A percentile compares a stretch with the other conserved stretches of the same genome.
phyloP scores from a whole-genome alignment of 2,888 invertebrate genomes.

The Monochamus alternatus region DNA sequence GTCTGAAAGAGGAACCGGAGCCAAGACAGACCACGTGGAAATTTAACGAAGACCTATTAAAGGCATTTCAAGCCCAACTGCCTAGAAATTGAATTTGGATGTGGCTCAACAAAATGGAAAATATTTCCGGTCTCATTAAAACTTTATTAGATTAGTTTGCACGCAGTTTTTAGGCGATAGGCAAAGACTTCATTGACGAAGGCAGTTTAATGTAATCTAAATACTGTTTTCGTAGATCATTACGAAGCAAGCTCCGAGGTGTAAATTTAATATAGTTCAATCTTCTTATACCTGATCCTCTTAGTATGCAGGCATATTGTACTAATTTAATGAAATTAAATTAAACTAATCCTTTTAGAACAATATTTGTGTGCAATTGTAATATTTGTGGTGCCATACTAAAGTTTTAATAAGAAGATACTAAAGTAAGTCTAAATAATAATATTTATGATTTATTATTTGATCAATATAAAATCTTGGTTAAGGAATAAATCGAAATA shows the following conservation, averaged over 20 bases:
- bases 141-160: conserved; percentile 31
- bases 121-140: conserved; percentile 41
- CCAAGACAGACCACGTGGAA: conserved; percentile 35
- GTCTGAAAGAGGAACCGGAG: conserved; percentile 22
- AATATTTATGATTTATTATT: too few relatives aligned
- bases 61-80: conserved; percentile 39
- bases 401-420: too few relatives aligned
- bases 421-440: too few relatives aligned
- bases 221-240: neutral
- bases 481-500: too few relatives aligned
- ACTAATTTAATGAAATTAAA: too few relatives aligned
- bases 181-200: conserved; percentile 19
- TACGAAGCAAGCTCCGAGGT: neutral
- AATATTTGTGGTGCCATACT: too few relatives aligned
- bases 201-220: conserved; percentile 4
- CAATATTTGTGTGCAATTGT: too few relatives aligned
- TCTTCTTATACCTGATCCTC: too few relatives aligned
- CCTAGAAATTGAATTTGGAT: conserved; percentile 42
- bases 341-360: too few relatives aligned
- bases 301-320: too few relatives aligned
- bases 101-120: conserved; percentile 42
- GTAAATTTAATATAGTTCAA: too few relatives aligned
- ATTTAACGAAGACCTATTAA: conserved; percentile 43
- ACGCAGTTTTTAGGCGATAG: conserved; percentile 26
- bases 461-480: too few relatives aligned